These are phyloP conservation scores for Micronycteris hirsuta DNA, from an alignment of 2,113 vertebrate genomes.

Conservation along the genomic window DNA sequence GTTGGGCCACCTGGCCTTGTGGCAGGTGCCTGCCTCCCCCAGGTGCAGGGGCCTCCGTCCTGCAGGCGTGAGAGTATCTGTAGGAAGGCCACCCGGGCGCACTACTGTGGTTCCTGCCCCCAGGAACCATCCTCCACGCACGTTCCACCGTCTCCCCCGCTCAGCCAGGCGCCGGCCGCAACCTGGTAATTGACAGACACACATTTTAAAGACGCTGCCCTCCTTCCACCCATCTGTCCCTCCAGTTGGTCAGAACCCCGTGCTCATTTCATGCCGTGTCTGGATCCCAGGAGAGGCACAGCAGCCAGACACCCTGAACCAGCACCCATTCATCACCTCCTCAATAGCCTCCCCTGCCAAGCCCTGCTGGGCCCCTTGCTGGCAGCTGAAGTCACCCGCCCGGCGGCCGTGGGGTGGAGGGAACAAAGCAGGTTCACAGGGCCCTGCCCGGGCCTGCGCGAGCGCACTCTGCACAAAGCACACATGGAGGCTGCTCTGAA, in stretches of 20 bases:
- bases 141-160: neutral
- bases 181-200: neutral
- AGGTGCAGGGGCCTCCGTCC: fast-evolving
- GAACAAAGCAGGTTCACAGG: slow-evolving; percentile 59
- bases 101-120: neutral
- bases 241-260: neutral
- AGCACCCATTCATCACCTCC: slow-evolving; percentile 78
- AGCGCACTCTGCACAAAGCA: slow-evolving; percentile 28
- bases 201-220: neutral
- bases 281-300: neutral
- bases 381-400: neutral
- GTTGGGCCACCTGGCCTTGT: fast-evolving
- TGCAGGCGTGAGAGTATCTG: fast-evolving
- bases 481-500: neutral
- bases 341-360: slow-evolving; percentile 50
- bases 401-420: neutral
- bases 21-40: fast-evolving
- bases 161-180: fast-evolving
- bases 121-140: neutral
- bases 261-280: neutral
- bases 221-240: neutral
- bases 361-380: neutral
- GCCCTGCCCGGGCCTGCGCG: neutral
- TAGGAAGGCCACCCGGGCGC: neutral
- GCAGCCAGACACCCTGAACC: slow-evolving; percentile 64